Evolutionary conservation across 2,888 invertebrate species (phyloP), one percentile per base, ranked within the genome.

Genomic region (Nesidiocoris tenuis): DNA sequence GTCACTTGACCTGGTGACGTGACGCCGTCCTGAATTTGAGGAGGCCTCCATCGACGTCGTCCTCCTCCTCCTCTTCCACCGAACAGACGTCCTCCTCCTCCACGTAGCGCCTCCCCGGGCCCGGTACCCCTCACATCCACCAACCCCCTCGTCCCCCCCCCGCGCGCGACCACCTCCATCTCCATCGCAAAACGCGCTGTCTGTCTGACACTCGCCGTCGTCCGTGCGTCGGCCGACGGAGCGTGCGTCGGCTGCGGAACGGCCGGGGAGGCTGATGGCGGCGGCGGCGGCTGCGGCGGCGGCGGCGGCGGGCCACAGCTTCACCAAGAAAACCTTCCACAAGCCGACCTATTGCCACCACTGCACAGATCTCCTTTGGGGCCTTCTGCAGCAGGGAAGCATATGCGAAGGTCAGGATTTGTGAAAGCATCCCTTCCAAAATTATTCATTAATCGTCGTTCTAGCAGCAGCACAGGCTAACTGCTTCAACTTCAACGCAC

Each of bases 271-370:
- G 61, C 61, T 39, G 39, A 39, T 39, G 39, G 39, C 39, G 39
- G 39, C 39, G 39, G 39, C 39, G 23, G 65, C 19, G 64, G 65
- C 74, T 18, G 65, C 17, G 39, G 39, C 39, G 39, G 39, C 39
- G 39, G 67, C 67, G 74, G 72, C 74, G 67, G 76, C 68, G 12
- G 78, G 77, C 54, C 99, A 99, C 90, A 95, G 93, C 90, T 99
- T 99, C 91, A 92, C 92, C 87, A 98, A 98, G 92, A 98, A 98
- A 89, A 98, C 97, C 87, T 99, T 98, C 90, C 98, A 98, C 89
- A 98, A 98, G 90, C 98, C 98, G 86, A 96, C 97, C 84, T 98
- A 98, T 89, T 99, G 99, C 89, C 98, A 99, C 89, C 97, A 98
- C 89, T 99, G 99, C 90, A 96, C 97, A 86, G 99, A 99, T 87